These are phyloP conservation scores for Eublepharis macularius DNA, from an alignment of 2,113 vertebrate genomes.

Conservation along the genomic window DNA sequence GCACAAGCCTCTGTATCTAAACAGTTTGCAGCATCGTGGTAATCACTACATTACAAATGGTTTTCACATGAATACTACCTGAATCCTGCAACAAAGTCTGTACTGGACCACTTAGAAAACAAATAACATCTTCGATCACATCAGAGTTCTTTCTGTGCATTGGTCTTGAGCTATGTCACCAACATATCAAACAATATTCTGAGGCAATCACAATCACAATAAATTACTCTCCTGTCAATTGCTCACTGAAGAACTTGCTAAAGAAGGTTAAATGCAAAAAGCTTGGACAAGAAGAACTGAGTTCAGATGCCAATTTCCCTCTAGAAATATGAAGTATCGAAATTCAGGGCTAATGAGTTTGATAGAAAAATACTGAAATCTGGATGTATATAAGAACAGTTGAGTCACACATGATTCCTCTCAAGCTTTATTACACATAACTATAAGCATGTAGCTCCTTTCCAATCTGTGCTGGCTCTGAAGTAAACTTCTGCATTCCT, in stretches of 20 bases:
- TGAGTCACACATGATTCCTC: constrained; percentile 1
- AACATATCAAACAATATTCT: neutral
- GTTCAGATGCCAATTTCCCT: constrained; percentile 24
- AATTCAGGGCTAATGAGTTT: constrained; percentile 36
- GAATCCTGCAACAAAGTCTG: neutral
- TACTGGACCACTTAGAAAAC: neutral
- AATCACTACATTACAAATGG: neutral
- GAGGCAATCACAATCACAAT: constrained; percentile 4
- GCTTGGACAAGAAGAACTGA: constrained; percentile 49
- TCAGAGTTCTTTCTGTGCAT: neutral
- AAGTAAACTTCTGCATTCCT: constrained; percentile 23
- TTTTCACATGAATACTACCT: too few species aligned
- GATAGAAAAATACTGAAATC: constrained; percentile 41
- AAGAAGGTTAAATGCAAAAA: neutral
- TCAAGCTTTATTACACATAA: neutral
- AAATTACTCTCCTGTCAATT: constrained; percentile 6
- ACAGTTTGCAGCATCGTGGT: neutral
- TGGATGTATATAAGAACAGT: neutral
- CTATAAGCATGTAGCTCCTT: rapidly evolving
- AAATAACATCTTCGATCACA: neutral
- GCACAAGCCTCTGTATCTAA: neutral
- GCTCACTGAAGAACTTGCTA: constrained; percentile 19
- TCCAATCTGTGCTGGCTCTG: neutral
- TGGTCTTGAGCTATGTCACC: neutral
- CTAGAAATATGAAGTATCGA: constrained; percentile 28